A percentile compares a stretch with the other conserved stretches of the same genome.
Evolutionary conservation across 2,113 vertebrate genomes (phyloP).

Genomic region (Nanorana parkeri): DNA sequence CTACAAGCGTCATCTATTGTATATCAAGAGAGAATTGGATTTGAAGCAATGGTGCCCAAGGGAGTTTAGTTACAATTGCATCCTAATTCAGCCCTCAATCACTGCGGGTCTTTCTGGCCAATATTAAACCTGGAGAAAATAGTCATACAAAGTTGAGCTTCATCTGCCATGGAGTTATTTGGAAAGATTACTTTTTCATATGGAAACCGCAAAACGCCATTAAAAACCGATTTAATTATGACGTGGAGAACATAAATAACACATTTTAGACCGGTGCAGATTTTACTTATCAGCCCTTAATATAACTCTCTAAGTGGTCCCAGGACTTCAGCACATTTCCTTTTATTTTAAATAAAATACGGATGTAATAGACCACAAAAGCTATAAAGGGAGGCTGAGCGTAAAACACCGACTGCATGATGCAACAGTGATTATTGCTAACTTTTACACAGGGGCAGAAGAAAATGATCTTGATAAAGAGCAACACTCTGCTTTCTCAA

Average conservation of each 20-base stretch:
- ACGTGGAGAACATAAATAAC: slow-evolving; percentile 4
- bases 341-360: slow-evolving; percentile 32
- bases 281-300: slow-evolving; percentile 36
- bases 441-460: neutral
- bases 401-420: neutral
- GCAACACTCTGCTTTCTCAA: neutral
- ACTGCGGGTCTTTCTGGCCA: slow-evolving; percentile 18
- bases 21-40: slow-evolving; percentile 36
- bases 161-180: slow-evolving; percentile 17
- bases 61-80: slow-evolving; percentile 33
- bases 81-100: slow-evolving; percentile 40
- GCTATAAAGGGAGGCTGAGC: slow-evolving; percentile 18
- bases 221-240: slow-evolving; percentile 49
- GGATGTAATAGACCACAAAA: slow-evolving; percentile 36
- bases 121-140: slow-evolving; percentile 35
- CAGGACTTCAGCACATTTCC: slow-evolving; percentile 13
- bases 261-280: slow-evolving; percentile 12
- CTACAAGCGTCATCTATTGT: neutral
- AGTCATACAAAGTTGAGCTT: slow-evolving; percentile 1
- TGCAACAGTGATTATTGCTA: neutral
- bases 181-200: slow-evolving; percentile 31
- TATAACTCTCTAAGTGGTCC: slow-evolving; percentile 35
- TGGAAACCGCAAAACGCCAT: slow-evolving; percentile 5
- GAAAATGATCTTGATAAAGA: neutral
- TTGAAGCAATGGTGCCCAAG: slow-evolving; percentile 31